Evolutionary conservation across 2,113 vertebrate species (phyloP).

Genomic region (Kryptolebias marmoratus): DNA sequence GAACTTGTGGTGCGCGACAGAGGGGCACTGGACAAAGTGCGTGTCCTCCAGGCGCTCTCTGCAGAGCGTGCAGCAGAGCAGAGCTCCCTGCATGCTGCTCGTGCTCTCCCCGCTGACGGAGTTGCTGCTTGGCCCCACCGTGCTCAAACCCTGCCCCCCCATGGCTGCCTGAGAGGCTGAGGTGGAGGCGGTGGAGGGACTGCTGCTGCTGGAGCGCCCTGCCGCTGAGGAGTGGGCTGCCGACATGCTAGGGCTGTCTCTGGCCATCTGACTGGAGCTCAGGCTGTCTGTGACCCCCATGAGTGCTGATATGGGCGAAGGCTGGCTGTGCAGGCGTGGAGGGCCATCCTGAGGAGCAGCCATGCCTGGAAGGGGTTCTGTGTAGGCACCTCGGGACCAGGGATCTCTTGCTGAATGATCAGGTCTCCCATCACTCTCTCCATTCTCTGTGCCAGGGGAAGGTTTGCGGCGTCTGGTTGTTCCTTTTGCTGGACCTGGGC

Average conservation of each 20-base stretch:
- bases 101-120: slow-evolving; percentile 61
- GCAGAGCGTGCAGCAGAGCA: slow-evolving; percentile 90
- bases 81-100: slow-evolving; percentile 68
- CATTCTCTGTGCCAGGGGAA: slow-evolving; percentile 84
- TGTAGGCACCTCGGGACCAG: slow-evolving; percentile 75
- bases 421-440: slow-evolving; percentile 78
- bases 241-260: slow-evolving; percentile 80
- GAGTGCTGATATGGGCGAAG: slow-evolving; percentile 88
- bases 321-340: slow-evolving; percentile 78
- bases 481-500: slow-evolving; percentile 61
- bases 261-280: slow-evolving; percentile 81
- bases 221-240: slow-evolving; percentile 73
- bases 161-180: slow-evolving; percentile 70
- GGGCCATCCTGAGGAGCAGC: slow-evolving; percentile 66
- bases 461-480: slow-evolving; percentile 76
- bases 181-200: slow-evolving; percentile 81
- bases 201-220: slow-evolving; percentile 79
- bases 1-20: slow-evolving; percentile 89
- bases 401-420: slow-evolving; percentile 79
- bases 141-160: slow-evolving; percentile 72
- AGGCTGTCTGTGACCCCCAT: slow-evolving; percentile 89
- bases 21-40: slow-evolving; percentile 90
- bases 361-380: slow-evolving; percentile 68
- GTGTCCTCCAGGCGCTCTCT: slow-evolving; percentile 88
- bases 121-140: slow-evolving; percentile 51